Base-by-base conservation (phyloP, 2,888 invertebrate genomes). In the Dusona sp. region DNA sequence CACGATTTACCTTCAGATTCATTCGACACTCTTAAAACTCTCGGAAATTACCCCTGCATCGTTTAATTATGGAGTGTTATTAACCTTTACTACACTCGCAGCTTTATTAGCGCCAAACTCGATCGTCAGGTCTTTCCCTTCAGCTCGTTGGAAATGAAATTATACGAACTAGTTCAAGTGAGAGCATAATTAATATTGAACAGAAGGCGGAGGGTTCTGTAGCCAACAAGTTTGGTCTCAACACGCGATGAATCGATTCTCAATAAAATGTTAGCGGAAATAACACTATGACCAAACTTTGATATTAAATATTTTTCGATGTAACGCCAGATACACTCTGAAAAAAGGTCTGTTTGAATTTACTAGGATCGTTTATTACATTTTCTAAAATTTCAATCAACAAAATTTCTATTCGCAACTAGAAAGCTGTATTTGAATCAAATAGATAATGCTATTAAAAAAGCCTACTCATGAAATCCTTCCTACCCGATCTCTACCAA, bases 61-160 rank as follows among this genome's bases (percentile, higher is more conserved):
- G 61, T 48, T 70, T 29, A 16, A 74, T 74, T 57, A 74, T 42
- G 13, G 33, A 16, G 36, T 38, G 36, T 74, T 61, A 57, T 42
- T 9, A 36, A 42, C 33, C 45, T 61, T 74, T n/a, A 33, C 1
- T 29, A 45, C 25, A 19, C 29, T 33, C 57, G 4, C 9, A 11
- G 9, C 42, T 29, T 9, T 45, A 29, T 29, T 16, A 48, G 75
- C 45, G 11, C 4, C 4, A 45, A 45, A 54, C 29, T 75, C 45
- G 25, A 45, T 61, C 25, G 36, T 9, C n/a, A 3, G 19, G 45
- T 38, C 42, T 6, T 38, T 67, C 67, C 29, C 22, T 33, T n/a
- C 42, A 22, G 61, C 19, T 75, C 33, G 64, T 45, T 45, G 61
- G 4, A 22, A 61, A 29, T 75, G 45, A 11, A 64, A 75, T 75